phyloP scores from a whole-genome alignment of 2,888 invertebrate species.

The Pristionchus fissidentatus region DNA sequence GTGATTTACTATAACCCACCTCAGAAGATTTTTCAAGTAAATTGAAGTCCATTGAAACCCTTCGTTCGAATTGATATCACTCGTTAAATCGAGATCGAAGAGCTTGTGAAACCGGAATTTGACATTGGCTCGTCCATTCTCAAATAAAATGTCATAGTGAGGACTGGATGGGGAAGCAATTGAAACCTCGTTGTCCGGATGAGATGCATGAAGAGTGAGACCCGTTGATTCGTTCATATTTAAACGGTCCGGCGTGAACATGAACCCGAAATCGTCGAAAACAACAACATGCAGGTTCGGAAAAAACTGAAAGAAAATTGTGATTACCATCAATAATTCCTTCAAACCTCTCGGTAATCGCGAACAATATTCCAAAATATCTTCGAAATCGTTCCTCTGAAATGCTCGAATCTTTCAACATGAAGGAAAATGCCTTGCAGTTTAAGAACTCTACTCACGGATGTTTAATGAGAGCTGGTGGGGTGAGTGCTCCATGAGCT shows the following conservation, averaged over 20 bases:
- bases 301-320: not conserved
- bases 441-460: slow-evolving; percentile 22
- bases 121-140: not conserved
- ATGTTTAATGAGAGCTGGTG: not conserved
- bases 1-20: not conserved
- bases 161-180: too few species aligned
- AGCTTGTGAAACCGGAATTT: not conserved
- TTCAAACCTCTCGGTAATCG: not conserved
- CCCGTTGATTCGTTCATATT: not conserved
- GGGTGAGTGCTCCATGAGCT: not conserved
- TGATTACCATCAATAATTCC: not conserved
- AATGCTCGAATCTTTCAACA: too few species aligned
- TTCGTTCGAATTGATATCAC: not conserved
- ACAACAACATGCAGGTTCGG: not conserved
- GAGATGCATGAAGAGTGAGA: too few species aligned
- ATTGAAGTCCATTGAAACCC: not conserved
- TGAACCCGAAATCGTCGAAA: slow-evolving; percentile 1
- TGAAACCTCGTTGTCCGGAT: too few species aligned
- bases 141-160: too few species aligned
- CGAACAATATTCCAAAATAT: slow-evolving; percentile 24
- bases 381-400: not conserved
- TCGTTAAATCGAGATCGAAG: not conserved
- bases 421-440: not conserved
- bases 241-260: not conserved
- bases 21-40: slow-evolving; percentile 3